phyloP scores from a whole-genome alignment of 1,140 invertebrate genomes.

The Dolichoris vasculosae region DNA sequence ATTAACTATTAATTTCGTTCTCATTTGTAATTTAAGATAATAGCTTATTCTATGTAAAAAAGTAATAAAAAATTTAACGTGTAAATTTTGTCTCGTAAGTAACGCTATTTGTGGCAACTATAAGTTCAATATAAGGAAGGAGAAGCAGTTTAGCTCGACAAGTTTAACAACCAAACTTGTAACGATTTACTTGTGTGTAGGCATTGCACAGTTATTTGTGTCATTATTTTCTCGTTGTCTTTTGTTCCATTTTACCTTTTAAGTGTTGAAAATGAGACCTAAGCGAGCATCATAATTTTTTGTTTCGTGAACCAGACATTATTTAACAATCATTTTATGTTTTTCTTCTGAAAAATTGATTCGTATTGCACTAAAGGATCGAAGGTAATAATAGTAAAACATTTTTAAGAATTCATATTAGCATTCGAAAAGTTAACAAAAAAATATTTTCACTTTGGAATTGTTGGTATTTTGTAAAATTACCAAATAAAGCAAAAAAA shows the following conservation, averaged over 20 bases:
- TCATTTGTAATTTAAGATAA: too few relatives aligned
- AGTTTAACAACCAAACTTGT: conserved; percentile 3
- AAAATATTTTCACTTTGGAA: too few relatives aligned
- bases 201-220: neutral
- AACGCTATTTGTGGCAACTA: neutral
- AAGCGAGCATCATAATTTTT: conserved; percentile 1
- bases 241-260: neutral
- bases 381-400: neutral
- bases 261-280: neutral
- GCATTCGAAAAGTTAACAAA: neutral
- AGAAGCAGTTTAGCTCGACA: neutral
- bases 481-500: too few relatives aligned
- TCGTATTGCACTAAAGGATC: neutral
- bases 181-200: neutral
- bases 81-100: neutral
- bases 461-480: too few relatives aligned
- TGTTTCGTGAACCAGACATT: neutral
- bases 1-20: too few relatives aligned
- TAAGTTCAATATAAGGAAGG: neutral
- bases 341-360: neutral
- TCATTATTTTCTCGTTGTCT: neutral
- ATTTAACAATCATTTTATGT: neutral
- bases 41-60: too few relatives aligned
- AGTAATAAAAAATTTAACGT: neutral
- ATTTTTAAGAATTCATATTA: neutral